These are phyloP conservation scores for Colaptes auratus DNA, from an alignment of 2,113 vertebrate species.

Conservation along the genomic window DNA sequence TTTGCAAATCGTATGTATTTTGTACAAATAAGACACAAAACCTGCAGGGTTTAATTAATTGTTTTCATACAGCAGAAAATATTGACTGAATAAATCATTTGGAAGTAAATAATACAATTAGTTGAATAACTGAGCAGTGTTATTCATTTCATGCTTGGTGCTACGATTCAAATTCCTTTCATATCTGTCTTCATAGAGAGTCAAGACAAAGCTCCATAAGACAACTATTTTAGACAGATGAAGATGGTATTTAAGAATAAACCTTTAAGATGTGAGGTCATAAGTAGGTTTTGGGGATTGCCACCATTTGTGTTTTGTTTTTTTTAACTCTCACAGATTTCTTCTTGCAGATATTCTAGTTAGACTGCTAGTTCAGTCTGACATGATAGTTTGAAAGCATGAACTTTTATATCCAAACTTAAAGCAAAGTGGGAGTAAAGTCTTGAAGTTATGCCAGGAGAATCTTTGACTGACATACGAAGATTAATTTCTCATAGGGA, in stretches of 20 bases:
- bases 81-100: background rate
- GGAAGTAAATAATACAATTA: background rate
- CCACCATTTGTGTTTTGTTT: background rate
- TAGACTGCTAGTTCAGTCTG: constrained; percentile 46
- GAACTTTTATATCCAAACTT: constrained; percentile 51
- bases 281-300: background rate
- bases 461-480: constrained; percentile 49
- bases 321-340: background rate
- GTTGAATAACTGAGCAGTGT: background rate
- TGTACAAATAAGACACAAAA: background rate
- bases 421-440: constrained; percentile 51
- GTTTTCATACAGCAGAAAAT: background rate
- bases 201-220: background rate
- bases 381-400: constrained; percentile 51
- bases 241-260: constrained; percentile 1
- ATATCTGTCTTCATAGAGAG: background rate
- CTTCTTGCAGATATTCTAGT: constrained; percentile 37
- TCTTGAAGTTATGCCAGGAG: constrained; percentile 52
- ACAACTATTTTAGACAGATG: background rate
- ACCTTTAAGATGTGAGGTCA: constrained; percentile 11
- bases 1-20: background rate
- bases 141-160: background rate
- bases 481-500: background rate
- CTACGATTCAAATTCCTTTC: background rate
- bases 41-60: background rate